Percentiles rank a stretch among this genome's conserved stretches.
Evolutionary conservation across 2,888 invertebrate genomes (phyloP).

Genomic region (Phyllotreta cruciferae): DNA sequence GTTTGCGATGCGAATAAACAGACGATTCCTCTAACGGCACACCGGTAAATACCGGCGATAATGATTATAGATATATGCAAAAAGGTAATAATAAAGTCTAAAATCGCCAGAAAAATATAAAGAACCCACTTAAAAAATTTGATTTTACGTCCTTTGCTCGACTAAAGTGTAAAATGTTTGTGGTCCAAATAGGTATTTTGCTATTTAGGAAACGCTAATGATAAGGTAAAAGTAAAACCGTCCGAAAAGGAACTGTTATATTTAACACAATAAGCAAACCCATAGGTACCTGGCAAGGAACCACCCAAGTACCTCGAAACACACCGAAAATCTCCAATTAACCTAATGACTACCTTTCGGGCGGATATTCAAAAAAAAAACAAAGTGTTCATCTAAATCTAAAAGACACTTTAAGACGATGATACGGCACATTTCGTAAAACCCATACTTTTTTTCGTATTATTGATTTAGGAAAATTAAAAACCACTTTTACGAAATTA

Average conservation of each 20-base stretch:
- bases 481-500: constrained; percentile 49
- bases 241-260: too few species aligned
- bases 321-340: constrained; percentile 43
- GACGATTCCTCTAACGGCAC: constrained; percentile 29
- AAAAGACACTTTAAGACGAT: constrained; percentile 47
- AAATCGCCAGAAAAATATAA: too few species aligned
- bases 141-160: too few species aligned
- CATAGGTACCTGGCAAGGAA: constrained; percentile 5
- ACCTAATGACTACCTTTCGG: constrained; percentile 46
- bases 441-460: constrained; percentile 43
- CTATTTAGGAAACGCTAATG: too few species aligned
- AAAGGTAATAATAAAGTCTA: too few species aligned
- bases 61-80: too few species aligned
- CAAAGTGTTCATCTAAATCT: constrained; percentile 46
- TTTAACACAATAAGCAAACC: too few species aligned
- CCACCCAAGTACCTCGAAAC: constrained; percentile 31
- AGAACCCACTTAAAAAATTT: too few species aligned
- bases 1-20: constrained; percentile 18
- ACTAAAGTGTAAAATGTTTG: too few species aligned
- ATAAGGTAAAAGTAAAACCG: too few species aligned
- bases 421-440: constrained; percentile 46
- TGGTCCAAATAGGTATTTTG: too few species aligned
- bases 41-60: too few species aligned
- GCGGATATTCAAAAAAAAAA: constrained; percentile 46
- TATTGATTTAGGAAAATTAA: constrained; percentile 52